Evolutionary conservation across 2,797 vertebrate species (phyloP), one percentile per base, ranked within the genome.

Genomic region (Megaceryle alcyon): DNA sequence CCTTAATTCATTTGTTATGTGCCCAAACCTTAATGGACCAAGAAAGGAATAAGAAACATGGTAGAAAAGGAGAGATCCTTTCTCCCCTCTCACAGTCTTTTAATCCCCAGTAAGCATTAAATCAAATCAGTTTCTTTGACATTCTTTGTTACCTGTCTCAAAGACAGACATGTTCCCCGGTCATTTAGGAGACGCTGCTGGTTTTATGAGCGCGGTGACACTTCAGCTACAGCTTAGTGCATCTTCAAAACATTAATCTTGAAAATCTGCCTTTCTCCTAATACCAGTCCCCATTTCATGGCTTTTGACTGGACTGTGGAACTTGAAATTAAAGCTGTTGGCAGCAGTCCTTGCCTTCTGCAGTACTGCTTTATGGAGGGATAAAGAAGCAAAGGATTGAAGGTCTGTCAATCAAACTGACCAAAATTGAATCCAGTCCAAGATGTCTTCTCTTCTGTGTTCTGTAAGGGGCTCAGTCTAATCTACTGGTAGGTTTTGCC

Each of bases 71-170:
- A 84, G 41, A 89, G 87, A 90, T 35, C 43, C 35, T 49, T 91
- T 80, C 75, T 41, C 73, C 63, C 75, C 70, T 75, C 64, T 79
- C 84, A 77, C 46, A 83, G 48, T 60, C 43, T 94, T 91, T 95
- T 97, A 90, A 94, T 95, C 59, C 13, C 82, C 79, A 75, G 39
- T 37, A 46, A 94, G 65, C 76, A 60, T 35, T 96, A 70, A 91
- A 95, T 88, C 71, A 93, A 88, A 95, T 79, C 90, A 84, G 77
- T 68, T 71, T 94, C 33, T 96, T 94, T 91, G 82, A 92, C 82
- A 63, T 54, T 92, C 68, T 72, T 90, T 86, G 88, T 75, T 76
- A 93, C 82, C 68, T 65, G 73, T 86, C 89, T 92, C 85, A 92
- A 83, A 96, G 93, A 63, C 82, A 92, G 92, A 59, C 61, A 84